phyloP scores from a whole-genome alignment of 2,113 vertebrate genomes.

The Platichthys flesus region DNA sequence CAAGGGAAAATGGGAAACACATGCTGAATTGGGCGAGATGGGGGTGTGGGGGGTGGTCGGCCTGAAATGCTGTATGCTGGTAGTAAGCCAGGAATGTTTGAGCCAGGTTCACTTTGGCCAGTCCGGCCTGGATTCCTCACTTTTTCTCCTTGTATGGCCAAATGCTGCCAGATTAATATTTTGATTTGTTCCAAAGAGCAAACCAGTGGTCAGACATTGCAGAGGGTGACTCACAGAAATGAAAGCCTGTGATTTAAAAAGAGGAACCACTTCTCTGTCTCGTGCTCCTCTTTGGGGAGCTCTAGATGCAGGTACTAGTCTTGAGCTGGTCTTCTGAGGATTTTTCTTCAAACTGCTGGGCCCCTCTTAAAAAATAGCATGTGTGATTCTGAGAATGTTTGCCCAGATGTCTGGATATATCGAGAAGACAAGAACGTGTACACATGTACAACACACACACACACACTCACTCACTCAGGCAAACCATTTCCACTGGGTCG shows the following conservation, averaged over 20 bases:
- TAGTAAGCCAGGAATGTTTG: conserved; percentile 72
- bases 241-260: conserved; percentile 39
- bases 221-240: conserved; percentile 48
- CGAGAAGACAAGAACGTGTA: background rate
- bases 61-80: conserved; percentile 63
- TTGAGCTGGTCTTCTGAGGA: conserved; percentile 3
- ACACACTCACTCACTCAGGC: background rate
- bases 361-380: conserved; percentile 29
- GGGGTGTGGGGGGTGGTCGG: conserved; percentile 16
- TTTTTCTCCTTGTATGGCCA: conserved; percentile 72
- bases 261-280: conserved; percentile 9
- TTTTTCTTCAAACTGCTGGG: conserved; percentile 11
- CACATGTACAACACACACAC: conserved; percentile 3
- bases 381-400: conserved; percentile 35
- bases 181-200: conserved; percentile 50
- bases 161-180: conserved; percentile 61
- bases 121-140: conserved; percentile 68
- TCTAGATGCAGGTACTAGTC: conserved; percentile 23
- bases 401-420: conserved; percentile 35
- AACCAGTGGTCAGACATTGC: conserved; percentile 47
- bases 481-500: conserved; percentile 39
- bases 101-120: conserved; percentile 63
- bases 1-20: conserved; percentile 75
- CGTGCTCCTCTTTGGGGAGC: conserved; percentile 16
- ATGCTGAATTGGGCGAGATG: conserved; percentile 69